phyloP scores from a whole-genome alignment of 2,797 vertebrate species.

The Eurystomus glaucurus region DNA sequence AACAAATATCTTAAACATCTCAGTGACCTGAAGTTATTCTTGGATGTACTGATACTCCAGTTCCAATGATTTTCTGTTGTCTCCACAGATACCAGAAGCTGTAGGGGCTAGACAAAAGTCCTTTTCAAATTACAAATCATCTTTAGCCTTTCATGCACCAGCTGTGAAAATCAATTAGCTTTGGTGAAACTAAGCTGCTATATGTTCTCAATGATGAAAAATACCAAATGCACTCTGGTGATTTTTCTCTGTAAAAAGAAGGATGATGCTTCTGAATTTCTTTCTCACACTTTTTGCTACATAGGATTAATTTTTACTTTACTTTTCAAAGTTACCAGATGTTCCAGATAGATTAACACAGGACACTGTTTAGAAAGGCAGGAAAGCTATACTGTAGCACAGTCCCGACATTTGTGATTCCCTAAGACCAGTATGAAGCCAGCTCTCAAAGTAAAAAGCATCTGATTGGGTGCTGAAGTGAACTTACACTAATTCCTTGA shows the following conservation, averaged over 20 bases:
- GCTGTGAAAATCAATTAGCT: slow-evolving; percentile 82
- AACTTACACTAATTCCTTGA: slow-evolving; percentile 27
- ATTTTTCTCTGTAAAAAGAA: slow-evolving; percentile 69
- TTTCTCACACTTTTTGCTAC: slow-evolving; percentile 42
- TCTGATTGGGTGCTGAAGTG: slow-evolving; percentile 38
- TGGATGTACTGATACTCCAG: slow-evolving; percentile 10
- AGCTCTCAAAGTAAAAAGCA: slow-evolving; percentile 68
- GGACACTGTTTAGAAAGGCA: slow-evolving; percentile 57
- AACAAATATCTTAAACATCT: neutral
- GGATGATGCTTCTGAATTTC: slow-evolving; percentile 62
- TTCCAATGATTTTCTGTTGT: slow-evolving; percentile 21
- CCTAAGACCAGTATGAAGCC: slow-evolving; percentile 45
- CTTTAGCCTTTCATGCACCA: slow-evolving; percentile 65
- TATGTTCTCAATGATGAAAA: slow-evolving; percentile 73
- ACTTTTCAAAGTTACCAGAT: slow-evolving; percentile 79
- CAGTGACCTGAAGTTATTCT: neutral
- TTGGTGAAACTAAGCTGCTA: slow-evolving; percentile 61
- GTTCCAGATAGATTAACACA: slow-evolving; percentile 65
- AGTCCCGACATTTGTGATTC: slow-evolving; percentile 73
- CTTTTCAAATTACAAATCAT: slow-evolving; percentile 70
- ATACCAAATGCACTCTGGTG: slow-evolving; percentile 53
- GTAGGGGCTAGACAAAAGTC: slow-evolving; percentile 29
- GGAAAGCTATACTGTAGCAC: slow-evolving; percentile 37
- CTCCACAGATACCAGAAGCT: slow-evolving; percentile 21
- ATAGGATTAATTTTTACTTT: slow-evolving; percentile 61